phyloP scores from a whole-genome alignment of 2,113 vertebrate genomes.

The Saccopteryx bilineata region DNA sequence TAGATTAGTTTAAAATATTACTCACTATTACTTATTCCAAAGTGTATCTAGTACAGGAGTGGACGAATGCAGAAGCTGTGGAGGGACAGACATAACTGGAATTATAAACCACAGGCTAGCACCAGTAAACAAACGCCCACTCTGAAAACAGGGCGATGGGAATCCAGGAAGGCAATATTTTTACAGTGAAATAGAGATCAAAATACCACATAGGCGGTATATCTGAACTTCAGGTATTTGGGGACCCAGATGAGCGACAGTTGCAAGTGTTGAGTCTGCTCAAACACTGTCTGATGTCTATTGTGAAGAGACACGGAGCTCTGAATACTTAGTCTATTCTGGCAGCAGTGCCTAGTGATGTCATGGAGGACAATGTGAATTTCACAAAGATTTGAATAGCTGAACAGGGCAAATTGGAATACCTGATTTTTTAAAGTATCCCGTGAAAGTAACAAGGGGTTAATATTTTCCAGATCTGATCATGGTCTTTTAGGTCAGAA shows the following conservation, averaged over 20 bases:
- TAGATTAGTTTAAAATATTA: constrained; percentile 70
- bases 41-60: background rate
- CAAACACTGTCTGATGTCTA: background rate
- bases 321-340: background rate
- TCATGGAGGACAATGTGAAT: background rate
- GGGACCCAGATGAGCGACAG: background rate
- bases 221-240: background rate
- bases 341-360: background rate
- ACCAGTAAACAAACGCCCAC: background rate
- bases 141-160: constrained; percentile 7
- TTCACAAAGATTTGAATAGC: background rate
- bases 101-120: background rate
- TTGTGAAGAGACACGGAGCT: background rate
- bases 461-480: background rate
- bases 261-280: background rate
- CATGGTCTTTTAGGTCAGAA: background rate
- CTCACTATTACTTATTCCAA: constrained; percentile 64
- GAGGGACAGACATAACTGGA: constrained; percentile 18
- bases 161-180: constrained; percentile 25
- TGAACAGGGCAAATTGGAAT: background rate
- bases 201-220: background rate
- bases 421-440: background rate
- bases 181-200: background rate
- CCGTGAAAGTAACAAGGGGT: background rate
- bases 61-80: background rate